Evolutionary conservation across 2,888 invertebrate genomes (phyloP), one percentile per base, ranked within the genome.

Genomic region (Leptopilina syphax): DNA sequence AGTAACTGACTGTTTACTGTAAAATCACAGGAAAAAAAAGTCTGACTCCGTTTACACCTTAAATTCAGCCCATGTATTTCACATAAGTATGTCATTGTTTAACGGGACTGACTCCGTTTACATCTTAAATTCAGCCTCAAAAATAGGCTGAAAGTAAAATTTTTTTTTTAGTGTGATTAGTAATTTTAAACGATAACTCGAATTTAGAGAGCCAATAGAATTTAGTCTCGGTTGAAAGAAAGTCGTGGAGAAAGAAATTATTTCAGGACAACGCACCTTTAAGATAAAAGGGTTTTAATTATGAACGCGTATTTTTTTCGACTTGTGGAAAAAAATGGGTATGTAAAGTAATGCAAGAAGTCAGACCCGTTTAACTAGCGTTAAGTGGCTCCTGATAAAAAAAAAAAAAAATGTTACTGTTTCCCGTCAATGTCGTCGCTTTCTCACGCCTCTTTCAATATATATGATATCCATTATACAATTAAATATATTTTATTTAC

Each of bases 321-420:
- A 70, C n/a, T n/a, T 13, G 70, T 13, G 24, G 13, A 70, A 57
- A 18, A 44, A 63, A 24, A 70, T 70, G 54, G 3, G 54, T 57
- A 57, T 70, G 70, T 70, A 70, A 70, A 70, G 50, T 70, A 70
- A 70, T n/a, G n/a, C n/a, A 41, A 70, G 70, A 50, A 27, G 34
- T 13, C 24, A 70, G 70, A 70, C 70, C n/a, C 70, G 70, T 70
- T 70, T 70, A 57, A 70, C 54, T 70, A 70, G 54, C 27, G 18
- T 34, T 70, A 57, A 70, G 13, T 34, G 50, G 24, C 34, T 12
- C 50, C 27, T 70, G 70, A 70, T 70, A 70, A 54, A 27, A 54
- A 18, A 13, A n/a, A 18, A 50, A 50, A 50, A 47, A 47, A 8
- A 1, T 47, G 24, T 27, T 57, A 27, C 54, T 70, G 8, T 70